These are phyloP conservation scores for Drosophila miranda DNA, from an alignment of 1,140 invertebrate species.

Conservation along the genomic window DNA sequence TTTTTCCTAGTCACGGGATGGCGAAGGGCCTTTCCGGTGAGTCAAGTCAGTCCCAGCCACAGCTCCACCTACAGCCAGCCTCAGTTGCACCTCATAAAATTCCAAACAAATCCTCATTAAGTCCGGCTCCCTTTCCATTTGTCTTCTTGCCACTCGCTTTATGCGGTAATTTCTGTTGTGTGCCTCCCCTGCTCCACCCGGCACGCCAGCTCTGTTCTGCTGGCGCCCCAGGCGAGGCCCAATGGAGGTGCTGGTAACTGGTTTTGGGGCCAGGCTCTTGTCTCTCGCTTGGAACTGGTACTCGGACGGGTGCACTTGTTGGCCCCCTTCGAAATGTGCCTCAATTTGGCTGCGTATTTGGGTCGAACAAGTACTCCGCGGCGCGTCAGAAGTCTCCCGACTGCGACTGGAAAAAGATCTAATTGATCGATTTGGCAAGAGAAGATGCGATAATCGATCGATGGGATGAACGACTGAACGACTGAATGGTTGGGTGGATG, in stretches of 20 bases:
- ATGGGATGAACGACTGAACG: conserved; percentile 7
- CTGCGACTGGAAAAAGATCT: conserved; percentile 14
- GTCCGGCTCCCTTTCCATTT: conserved; percentile 39
- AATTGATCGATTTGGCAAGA: conserved; percentile 58
- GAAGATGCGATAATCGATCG: conserved; percentile 45
- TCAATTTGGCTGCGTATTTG: conserved; percentile 58
- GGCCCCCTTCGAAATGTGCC: conserved; percentile 45
- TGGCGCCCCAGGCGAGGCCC: conserved; percentile 9
- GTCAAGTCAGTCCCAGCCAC: conserved; percentile 15
- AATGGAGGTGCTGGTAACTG: conserved; percentile 35
- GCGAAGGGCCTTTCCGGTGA: conserved; percentile 1
- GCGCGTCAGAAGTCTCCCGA: conserved; percentile 46
- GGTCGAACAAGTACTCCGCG: conserved; percentile 40
- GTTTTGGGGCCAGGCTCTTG: conserved; percentile 34
- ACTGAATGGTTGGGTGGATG: conserved; percentile 21
- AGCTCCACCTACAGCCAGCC: conserved; percentile 11
- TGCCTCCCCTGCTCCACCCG: conserved; percentile 2
- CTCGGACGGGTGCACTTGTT: conserved; percentile 31
- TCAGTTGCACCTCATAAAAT: conserved; percentile 45
- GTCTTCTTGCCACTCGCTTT: conserved; percentile 59
- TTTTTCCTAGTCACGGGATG: conserved; percentile 24
- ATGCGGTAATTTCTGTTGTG: conserved; percentile 57
- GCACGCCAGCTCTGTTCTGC: no score
- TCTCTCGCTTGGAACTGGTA: neutral
- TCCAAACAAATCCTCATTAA: conserved; percentile 38